Evolutionary conservation across 2,888 invertebrate genomes (phyloP).

Genomic region (Tromatobia lineatoria): DNA sequence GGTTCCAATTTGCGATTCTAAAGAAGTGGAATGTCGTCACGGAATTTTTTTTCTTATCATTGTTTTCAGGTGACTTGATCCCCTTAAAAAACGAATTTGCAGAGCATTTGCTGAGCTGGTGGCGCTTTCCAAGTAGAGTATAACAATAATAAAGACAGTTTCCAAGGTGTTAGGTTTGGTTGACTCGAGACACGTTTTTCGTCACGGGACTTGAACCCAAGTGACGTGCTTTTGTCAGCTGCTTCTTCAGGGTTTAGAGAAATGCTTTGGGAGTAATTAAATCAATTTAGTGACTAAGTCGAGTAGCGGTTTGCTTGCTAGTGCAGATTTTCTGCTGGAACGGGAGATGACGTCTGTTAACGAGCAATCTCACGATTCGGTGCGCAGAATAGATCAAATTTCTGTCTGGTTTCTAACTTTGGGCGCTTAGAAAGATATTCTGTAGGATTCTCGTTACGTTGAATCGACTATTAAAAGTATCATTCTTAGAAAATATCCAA

Average conservation of each 20-base stretch:
- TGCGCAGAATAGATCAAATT: not conserved
- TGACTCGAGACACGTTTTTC: slow-evolving; percentile 39
- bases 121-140: slow-evolving; percentile 72
- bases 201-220: slow-evolving; percentile 46
- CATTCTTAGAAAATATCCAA: not conserved
- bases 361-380: not conserved
- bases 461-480: not conserved
- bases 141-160: slow-evolving; percentile 68
- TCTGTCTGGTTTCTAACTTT: slow-evolving; percentile 3
- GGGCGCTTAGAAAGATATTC: not conserved
- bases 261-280: slow-evolving; percentile 72
- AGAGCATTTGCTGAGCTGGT: not conserved
- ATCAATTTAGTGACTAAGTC: slow-evolving; percentile 71
- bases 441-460: not conserved
- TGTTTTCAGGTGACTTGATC: no score
- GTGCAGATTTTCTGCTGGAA: slow-evolving; percentile 25
- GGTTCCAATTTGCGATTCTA: no score
- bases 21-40: no score
- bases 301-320: not conserved
- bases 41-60: no score
- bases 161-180: slow-evolving; percentile 69
- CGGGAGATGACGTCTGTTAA: not conserved
- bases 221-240: slow-evolving; percentile 38
- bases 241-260: slow-evolving; percentile 33
- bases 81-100: not conserved